phyloP scores from a whole-genome alignment of 2,113 vertebrate genomes.

The Corvus moneduloides region DNA sequence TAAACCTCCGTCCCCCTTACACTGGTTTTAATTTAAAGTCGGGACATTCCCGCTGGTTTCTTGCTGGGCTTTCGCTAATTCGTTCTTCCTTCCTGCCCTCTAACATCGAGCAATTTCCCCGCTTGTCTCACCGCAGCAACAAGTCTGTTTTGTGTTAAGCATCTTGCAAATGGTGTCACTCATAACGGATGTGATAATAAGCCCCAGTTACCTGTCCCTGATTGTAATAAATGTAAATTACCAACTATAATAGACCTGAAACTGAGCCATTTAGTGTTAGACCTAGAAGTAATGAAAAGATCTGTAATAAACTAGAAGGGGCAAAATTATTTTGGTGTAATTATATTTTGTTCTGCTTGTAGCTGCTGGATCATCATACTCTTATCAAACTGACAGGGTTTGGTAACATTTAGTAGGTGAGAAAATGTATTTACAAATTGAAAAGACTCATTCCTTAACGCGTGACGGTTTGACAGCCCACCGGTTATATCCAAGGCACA shows the following conservation, averaged over 20 bases:
- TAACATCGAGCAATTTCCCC: background rate
- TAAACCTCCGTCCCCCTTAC: background rate
- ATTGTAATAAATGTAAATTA: conserved; percentile 34
- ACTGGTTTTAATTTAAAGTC: background rate
- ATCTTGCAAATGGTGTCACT: conserved; percentile 38
- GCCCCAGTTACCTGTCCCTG: background rate
- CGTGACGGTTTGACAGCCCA: background rate
- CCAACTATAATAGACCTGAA: background rate
- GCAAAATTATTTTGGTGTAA: background rate
- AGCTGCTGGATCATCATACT: background rate
- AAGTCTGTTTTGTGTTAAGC: background rate
- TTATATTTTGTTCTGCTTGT: background rate
- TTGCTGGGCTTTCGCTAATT: background rate
- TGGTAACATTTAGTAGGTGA: background rate
- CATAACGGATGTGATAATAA: background rate
- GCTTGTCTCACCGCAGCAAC: background rate
- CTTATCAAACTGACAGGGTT: background rate
- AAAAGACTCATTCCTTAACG: background rate
- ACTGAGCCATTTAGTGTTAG: background rate
- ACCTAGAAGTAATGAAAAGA: conserved; percentile 1
- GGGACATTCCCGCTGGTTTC: background rate
- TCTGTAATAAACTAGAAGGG: background rate
- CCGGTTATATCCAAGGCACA: accelerated
- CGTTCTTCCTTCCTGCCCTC: background rate
- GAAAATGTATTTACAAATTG: background rate